Conservation (phyloP, 2,797 vertebrate species). For the Rhynchonycteris naso region DNA sequence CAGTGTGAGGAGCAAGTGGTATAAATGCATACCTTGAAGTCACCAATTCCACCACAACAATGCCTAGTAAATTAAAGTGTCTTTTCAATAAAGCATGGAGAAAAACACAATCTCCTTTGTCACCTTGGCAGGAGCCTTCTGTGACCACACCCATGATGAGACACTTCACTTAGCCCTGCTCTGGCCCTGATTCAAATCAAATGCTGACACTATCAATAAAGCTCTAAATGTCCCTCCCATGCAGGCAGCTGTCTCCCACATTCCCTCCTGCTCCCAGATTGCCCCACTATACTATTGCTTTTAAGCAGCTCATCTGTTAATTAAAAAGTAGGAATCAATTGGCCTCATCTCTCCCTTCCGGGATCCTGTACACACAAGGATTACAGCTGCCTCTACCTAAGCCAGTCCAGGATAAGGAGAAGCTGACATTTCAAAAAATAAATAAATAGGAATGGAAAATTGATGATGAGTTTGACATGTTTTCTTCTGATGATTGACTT, state of each 20-base stretch:
- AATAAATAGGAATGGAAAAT: background rate
- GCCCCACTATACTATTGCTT: constrained; percentile 82
- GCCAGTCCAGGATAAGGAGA: constrained; percentile 89
- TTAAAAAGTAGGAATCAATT: constrained; percentile 88
- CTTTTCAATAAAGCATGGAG: background rate
- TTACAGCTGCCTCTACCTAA: constrained; percentile 87
- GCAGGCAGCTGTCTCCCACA: constrained; percentile 2
- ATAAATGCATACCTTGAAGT: background rate
- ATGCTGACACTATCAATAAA: constrained; percentile 44
- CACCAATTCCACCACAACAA: rapidly evolving
- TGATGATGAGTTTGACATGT: background rate
- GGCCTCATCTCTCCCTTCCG: constrained; percentile 86
- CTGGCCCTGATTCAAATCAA: constrained; percentile 26
- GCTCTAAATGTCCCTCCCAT: constrained; percentile 56
- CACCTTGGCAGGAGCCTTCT: background rate
- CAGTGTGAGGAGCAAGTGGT: background rate
- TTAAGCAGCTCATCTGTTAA: constrained; percentile 84
- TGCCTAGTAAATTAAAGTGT: background rate
- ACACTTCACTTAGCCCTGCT: rapidly evolving
- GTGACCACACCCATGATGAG: background rate
- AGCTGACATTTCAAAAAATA: constrained; percentile 83
- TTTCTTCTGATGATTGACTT: constrained; percentile 1
- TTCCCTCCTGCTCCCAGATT: constrained; percentile 17
- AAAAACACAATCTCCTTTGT: constrained; percentile 12
- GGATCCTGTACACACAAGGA: constrained; percentile 87